These are phyloP conservation scores for Aromia moschata DNA, from an alignment of 2,888 invertebrate genomes.

Conservation along the genomic window DNA sequence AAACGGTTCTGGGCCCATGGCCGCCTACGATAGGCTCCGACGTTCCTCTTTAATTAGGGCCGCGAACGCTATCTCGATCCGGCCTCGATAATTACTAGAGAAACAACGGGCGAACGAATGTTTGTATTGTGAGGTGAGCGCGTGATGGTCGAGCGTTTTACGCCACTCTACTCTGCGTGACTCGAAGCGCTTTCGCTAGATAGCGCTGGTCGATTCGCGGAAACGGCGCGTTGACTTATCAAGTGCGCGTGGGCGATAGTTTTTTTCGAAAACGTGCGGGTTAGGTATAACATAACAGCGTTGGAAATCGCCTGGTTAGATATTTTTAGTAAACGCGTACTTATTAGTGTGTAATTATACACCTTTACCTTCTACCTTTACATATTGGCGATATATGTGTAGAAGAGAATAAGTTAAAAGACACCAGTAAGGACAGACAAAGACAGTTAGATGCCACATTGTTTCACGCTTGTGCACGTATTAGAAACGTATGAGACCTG, in stretches of 20 bases:
- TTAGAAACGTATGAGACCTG: no score
- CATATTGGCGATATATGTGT: no score
- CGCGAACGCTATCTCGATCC: not conserved
- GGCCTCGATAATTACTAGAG: not conserved
- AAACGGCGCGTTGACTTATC: not conserved
- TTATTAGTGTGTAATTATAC: no score
- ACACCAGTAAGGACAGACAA: no score
- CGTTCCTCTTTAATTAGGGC: not conserved
- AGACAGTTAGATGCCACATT: no score
- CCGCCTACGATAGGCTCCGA: not conserved
- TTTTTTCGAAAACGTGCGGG: not conserved
- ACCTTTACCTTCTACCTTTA: no score
- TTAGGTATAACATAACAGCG: no score
- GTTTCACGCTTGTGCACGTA: no score
- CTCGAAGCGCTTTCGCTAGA: not conserved
- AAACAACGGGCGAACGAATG: not conserved
- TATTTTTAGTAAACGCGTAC: no score
- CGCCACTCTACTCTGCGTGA: not conserved
- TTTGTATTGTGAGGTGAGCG: slow-evolving; percentile 4
- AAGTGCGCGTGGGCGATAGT: not conserved
- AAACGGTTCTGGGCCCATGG: not conserved
- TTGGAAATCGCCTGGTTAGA: no score
- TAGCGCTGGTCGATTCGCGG: not conserved
- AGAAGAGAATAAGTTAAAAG: no score
- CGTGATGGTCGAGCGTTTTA: not conserved